phyloP scores from a whole-genome alignment of 2,113 vertebrate species.

The Tupaia chinensis region DNA sequence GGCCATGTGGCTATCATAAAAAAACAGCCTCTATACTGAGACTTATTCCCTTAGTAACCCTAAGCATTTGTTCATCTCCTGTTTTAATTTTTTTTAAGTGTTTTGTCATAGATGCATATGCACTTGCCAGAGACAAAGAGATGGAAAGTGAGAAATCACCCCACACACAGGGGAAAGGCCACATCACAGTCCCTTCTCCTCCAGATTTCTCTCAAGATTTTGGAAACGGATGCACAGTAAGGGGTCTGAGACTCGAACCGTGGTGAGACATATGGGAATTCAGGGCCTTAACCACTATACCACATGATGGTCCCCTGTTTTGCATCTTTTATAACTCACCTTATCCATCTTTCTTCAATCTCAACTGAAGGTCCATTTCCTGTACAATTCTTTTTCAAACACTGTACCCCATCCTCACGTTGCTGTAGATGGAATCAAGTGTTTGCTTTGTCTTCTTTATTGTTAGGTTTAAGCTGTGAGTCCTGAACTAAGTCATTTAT shows the following conservation, averaged over 20 bases:
- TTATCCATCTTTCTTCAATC: background rate
- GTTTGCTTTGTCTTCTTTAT: background rate
- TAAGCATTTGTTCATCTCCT: background rate
- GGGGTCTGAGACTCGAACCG: too few species aligned
- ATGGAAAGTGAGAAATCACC: too few species aligned
- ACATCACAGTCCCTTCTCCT: too few species aligned
- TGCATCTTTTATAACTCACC: background rate
- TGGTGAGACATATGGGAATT: too few species aligned
- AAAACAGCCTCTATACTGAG: background rate
- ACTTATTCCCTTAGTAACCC: background rate
- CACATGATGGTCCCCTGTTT: background rate
- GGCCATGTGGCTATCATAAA: background rate
- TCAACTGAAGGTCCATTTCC: background rate
- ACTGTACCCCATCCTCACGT: background rate
- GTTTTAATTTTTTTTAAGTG: too few species aligned
- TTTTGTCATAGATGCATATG: too few species aligned
- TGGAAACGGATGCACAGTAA: too few species aligned
- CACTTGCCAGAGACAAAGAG: too few species aligned
- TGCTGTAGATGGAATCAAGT: background rate
- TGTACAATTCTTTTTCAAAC: background rate
- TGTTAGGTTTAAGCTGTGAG: background rate
- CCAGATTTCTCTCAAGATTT: too few species aligned
- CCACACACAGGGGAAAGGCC: too few species aligned
- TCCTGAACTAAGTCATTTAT: background rate
- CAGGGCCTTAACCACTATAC: too few species aligned